Percentiles rank a stretch among this genome's conserved stretches.
phyloP scores from a whole-genome alignment of 2,888 invertebrate genomes.

The Drosophila trichaetosa region DNA sequence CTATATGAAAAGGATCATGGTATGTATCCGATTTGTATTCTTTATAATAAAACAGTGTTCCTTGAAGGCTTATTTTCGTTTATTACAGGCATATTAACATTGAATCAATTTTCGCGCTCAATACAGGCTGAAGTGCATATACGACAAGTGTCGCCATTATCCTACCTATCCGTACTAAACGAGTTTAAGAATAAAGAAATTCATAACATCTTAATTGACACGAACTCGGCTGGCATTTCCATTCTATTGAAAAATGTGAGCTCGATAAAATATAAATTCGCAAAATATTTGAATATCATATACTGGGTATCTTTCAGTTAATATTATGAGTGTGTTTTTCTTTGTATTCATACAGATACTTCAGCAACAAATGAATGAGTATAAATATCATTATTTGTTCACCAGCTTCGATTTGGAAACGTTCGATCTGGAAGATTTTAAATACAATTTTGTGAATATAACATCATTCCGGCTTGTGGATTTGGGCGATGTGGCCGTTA shows the following conservation, averaged over 20 bases:
- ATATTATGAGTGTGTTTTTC: not conserved
- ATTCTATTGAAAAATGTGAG: conserved; percentile 90
- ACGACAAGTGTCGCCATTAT: conserved; percentile 88
- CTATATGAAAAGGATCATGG: conserved; percentile 92
- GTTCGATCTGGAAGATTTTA: conserved; percentile 95
- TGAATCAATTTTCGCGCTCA: conserved; percentile 89
- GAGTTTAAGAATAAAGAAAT: conserved; percentile 92
- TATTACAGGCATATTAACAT: conserved; percentile 81
- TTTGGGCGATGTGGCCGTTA: conserved; percentile 88
- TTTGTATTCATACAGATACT: conserved; percentile 79
- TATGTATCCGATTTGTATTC: conserved; percentile 69
- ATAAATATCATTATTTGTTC: conserved; percentile 93
- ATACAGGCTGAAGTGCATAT: conserved; percentile 90
- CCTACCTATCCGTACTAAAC: conserved; percentile 90
- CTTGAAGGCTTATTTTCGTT: not conserved
- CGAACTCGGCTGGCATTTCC: conserved; percentile 89
- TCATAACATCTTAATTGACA: conserved; percentile 91
- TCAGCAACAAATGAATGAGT: conserved; percentile 93
- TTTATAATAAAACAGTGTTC: conserved; percentile 26
- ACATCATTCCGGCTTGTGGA: conserved; percentile 95
- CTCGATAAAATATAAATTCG: not conserved
- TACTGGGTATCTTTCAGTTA: not conserved
- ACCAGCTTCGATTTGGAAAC: conserved; percentile 93
- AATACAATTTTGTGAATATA: conserved; percentile 97
- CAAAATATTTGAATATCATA: not conserved